Conservation (phyloP, 1,140 invertebrate genomes). For the Mylabris phalerata region DNA sequence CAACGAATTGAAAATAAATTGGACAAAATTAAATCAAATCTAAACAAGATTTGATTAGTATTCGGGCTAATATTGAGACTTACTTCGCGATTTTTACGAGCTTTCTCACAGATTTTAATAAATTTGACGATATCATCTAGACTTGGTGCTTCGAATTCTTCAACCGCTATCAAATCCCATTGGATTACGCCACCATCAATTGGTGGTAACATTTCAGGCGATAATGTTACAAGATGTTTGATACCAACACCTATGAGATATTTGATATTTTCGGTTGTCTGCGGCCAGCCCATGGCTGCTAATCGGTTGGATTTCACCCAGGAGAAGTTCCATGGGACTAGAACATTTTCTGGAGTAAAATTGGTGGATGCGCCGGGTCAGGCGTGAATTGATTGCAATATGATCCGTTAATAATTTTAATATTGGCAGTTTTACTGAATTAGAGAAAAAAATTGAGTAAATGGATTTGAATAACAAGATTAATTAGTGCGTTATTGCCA, state of each 20-base stretch:
- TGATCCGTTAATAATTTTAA: no score
- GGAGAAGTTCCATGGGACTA: constrained; percentile 52
- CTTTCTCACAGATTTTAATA: constrained; percentile 53
- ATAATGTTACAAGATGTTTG: constrained; percentile 53
- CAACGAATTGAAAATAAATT: background rate
- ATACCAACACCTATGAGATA: constrained; percentile 53
- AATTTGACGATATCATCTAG: constrained; percentile 60
- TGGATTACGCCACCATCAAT: constrained; percentile 35
- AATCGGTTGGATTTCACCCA: constrained; percentile 53
- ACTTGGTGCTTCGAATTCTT: constrained; percentile 60
- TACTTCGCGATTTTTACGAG: constrained; percentile 25
- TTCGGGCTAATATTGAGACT: background rate
- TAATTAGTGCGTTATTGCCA: no score
- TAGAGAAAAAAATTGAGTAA: no score
- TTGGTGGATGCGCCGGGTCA: background rate
- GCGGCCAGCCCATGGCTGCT: constrained; percentile 58
- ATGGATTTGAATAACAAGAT: no score
- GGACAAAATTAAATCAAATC: background rate
- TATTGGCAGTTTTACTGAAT: no score
- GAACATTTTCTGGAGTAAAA: background rate
- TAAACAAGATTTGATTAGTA: background rate
- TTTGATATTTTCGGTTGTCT: constrained; percentile 49
- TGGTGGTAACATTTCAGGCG: constrained; percentile 55
- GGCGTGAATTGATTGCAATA: no score
- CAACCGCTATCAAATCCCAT: constrained; percentile 54